Evolutionary conservation across 2,888 invertebrate genomes (phyloP).

Genomic region (Agrilus biguttatus): DNA sequence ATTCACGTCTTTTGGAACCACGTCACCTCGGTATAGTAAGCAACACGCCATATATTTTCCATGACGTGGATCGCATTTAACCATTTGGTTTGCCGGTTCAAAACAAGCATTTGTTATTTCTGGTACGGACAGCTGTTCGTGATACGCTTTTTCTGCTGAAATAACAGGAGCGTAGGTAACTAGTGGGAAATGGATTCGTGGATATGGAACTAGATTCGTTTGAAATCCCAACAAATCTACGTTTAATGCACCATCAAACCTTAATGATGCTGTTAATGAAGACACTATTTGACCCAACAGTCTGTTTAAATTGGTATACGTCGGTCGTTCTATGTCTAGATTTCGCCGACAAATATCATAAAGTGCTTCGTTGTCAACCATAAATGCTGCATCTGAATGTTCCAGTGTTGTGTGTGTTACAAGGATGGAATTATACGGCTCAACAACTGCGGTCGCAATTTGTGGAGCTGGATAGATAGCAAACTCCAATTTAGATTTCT

Average conservation of each 20-base stretch:
- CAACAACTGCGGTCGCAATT: no score
- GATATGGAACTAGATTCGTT: conserved; percentile 42
- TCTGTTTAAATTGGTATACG: conserved; percentile 50
- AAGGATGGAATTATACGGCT: no score
- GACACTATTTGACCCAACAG: conserved; percentile 40
- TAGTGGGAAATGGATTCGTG: conserved; percentile 46
- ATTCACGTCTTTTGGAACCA: no score
- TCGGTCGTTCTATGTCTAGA: conserved; percentile 44
- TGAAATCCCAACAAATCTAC: conserved; percentile 47
- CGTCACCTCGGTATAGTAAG: no score
- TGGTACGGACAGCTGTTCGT: no score
- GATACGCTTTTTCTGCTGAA: no score
- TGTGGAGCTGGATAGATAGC: no score
- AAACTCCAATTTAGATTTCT: no score
- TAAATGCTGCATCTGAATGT: conserved; percentile 47
- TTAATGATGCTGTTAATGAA: conserved; percentile 43
- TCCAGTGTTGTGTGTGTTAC: conserved; percentile 38
- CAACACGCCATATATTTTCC: no score
- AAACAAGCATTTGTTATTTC: no score
- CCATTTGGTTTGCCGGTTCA: no score
- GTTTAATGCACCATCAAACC: conserved; percentile 44
- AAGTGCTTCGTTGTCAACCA: conserved; percentile 33
- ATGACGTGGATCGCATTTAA: no score
- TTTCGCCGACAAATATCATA: conserved; percentile 43
- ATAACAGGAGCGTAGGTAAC: conserved; percentile 41